Conservation (phyloP, 2,797 vertebrate species). For the Sebastes iracundus region DNA sequence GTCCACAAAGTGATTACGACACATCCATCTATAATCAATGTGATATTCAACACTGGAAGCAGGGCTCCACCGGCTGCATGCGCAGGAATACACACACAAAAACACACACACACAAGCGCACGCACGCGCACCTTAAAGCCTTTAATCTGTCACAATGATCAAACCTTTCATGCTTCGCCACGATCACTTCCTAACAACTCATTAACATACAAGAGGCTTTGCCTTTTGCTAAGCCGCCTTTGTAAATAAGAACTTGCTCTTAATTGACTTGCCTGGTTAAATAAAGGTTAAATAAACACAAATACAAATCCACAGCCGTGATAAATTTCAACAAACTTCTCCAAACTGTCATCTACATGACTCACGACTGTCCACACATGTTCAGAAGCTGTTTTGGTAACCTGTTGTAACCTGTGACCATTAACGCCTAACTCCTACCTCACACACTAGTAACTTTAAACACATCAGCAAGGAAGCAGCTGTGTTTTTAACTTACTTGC, state of each 20-base stretch:
- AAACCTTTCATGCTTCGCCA: background rate
- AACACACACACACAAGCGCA: background rate
- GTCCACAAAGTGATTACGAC: background rate
- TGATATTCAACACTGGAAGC: constrained; percentile 44
- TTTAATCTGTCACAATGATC: background rate
- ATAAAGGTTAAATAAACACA: no score
- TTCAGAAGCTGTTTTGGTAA: background rate
- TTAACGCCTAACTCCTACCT: constrained; percentile 2
- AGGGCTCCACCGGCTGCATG: constrained; percentile 71
- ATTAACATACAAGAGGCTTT: background rate
- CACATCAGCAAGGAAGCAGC: background rate
- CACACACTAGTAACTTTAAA: background rate
- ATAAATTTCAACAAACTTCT: background rate
- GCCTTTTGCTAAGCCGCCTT: no score
- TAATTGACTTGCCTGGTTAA: no score
- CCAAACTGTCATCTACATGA: background rate
- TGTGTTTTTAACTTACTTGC: background rate
- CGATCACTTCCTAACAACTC: background rate
- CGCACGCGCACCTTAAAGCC: background rate
- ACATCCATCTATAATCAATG: background rate
- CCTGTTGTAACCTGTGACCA: background rate
- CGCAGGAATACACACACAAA: constrained; percentile 2
- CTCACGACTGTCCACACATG: constrained; percentile 6
- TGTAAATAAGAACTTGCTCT: no score
- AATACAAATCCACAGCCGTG: background rate